Evolutionary conservation across 2,888 invertebrate species (phyloP).

Genomic region (Dascillus cervinus): DNA sequence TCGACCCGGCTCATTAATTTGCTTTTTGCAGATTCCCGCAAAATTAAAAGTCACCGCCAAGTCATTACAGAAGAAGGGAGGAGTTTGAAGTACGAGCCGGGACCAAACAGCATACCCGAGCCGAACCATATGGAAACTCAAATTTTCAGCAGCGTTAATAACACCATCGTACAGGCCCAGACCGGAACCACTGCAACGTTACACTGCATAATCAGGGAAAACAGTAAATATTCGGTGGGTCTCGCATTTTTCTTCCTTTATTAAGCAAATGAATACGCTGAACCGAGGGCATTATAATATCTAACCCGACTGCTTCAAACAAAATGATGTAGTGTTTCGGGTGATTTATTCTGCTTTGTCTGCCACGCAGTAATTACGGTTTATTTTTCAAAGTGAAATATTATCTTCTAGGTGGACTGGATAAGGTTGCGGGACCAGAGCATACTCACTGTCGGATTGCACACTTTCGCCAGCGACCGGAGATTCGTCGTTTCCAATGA

Average conservation of each 20-base stretch:
- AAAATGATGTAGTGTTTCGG: too few species aligned
- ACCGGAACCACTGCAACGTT: conserved; percentile 55
- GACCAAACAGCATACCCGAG: conserved; percentile 9
- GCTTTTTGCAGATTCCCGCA: conserved; percentile 11
- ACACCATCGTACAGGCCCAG: conserved; percentile 56
- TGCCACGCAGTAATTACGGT: conserved; percentile 3
- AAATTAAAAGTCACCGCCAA: conserved; percentile 7
- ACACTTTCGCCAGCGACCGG: conserved; percentile 58
- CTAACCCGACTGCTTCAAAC: too few species aligned
- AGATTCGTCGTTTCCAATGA: conserved; percentile 57
- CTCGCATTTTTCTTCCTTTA: too few species aligned
- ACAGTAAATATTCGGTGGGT: too few species aligned
- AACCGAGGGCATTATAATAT: too few species aligned
- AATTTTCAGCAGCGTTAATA: conserved; percentile 53
- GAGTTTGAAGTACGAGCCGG: conserved; percentile 12
- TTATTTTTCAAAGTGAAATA: conserved; percentile 8
- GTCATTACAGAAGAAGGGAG: conserved; percentile 12
- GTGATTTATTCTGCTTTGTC: too few species aligned
- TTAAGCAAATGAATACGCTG: too few species aligned
- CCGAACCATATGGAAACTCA: conserved; percentile 7
- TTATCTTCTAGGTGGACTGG: conserved; percentile 58
- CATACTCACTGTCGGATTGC: conserved; percentile 54
- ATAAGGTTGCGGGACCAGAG: conserved; percentile 60
- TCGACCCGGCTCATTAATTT: conserved; percentile 6
- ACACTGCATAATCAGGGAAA: too few species aligned